Evolutionary conservation across 2,888 invertebrate genomes (phyloP), one percentile per base, ranked within the genome.

Genomic region (Adelognathus sp.): DNA sequence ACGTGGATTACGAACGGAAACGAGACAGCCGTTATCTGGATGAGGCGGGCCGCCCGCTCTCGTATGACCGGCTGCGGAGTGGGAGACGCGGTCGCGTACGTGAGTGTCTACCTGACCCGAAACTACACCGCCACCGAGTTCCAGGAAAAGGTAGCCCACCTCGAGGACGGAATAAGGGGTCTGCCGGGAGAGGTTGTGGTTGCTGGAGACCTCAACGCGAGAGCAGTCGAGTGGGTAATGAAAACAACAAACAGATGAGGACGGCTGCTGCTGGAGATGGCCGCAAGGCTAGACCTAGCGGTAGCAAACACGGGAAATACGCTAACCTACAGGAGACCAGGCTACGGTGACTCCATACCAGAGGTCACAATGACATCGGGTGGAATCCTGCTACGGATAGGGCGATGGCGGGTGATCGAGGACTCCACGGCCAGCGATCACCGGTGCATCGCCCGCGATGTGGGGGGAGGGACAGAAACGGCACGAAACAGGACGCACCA

Each of bases 171-270:
- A 27, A 52, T 76, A 0, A 77, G 80, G 66, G 46, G 63, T 16
- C 63, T 77, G 54, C 54, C 60, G 14, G 83, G 81, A 2, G 63
- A 72, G 16, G 41, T 81, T 1, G 46, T 81, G 27, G 71, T 79
- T 9, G 78, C 76, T 9, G 79, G 79, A 5, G 83, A 82, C 41
- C 72, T 82, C 54, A 84, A 84, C 66, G 73, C 80, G 18, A 81
- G 71, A 39, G 81, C 82, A n/a, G 36, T 71, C 41, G 81, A 83
- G 66, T 84, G 80, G 83, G 76, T 79, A 16, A 82, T 82, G 76
- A 54, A 67, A 24, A 6, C 3, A 6, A 76, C 81, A 3, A 76
- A 84, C 71, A 79, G 14, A 41, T 76, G 83, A 31, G 80, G 81
- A 46, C 77, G 72, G 52, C 63, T 73, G 4, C 67, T 83, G 5